phyloP scores from a whole-genome alignment of 2,113 vertebrate species.

The Toxostoma redivivum region DNA sequence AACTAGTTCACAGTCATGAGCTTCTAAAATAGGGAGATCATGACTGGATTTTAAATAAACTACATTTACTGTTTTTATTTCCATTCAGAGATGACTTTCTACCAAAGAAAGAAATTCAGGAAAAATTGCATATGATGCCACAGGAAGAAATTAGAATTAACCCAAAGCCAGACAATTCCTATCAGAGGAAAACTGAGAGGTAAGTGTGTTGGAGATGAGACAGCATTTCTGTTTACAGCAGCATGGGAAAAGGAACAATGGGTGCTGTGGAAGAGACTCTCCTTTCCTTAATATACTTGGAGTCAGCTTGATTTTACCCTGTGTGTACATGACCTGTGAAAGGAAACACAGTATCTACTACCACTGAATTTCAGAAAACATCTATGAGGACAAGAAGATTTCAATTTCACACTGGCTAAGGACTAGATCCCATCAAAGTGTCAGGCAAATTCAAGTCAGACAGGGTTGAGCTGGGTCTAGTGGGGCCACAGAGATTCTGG shows the following conservation, averaged over 20 bases:
- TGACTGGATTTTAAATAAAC: not conserved
- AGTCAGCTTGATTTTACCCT: not conserved
- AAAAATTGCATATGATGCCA: not conserved
- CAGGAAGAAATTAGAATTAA: not conserved
- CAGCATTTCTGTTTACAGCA: fast-evolving
- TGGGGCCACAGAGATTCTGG: not conserved
- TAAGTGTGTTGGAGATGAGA: not conserved
- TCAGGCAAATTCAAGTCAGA: not conserved
- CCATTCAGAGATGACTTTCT: not conserved
- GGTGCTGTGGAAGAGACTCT: not conserved
- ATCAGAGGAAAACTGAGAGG: not conserved
- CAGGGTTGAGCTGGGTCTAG: not conserved
- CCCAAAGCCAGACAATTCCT: not conserved
- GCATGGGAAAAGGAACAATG: not conserved
- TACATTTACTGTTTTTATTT: not conserved
- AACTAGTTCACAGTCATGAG: not conserved
- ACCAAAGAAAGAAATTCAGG: not conserved
- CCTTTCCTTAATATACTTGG: not conserved
- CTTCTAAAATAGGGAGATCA: not conserved
- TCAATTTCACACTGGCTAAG: not conserved
- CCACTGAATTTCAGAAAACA: not conserved
- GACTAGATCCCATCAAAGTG: not conserved
- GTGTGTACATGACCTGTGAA: not conserved
- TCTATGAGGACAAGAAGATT: not conserved
- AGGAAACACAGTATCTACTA: not conserved